These are phyloP conservation scores for Cynaeus angustus DNA, from an alignment of 2,888 invertebrate genomes.

Conservation along the genomic window DNA sequence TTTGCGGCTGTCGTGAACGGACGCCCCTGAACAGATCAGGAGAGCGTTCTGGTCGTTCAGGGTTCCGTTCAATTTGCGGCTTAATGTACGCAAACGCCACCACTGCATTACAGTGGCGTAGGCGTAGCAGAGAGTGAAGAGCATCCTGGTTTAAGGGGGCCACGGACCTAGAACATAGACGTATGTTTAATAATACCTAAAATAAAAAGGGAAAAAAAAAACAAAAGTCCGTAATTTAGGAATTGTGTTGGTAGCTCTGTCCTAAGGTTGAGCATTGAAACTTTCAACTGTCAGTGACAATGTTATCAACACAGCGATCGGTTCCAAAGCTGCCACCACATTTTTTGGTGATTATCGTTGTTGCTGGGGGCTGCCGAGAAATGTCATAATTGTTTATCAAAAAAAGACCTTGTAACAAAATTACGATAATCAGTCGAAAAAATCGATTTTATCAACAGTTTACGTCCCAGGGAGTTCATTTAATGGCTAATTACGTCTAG, in stretches of 20 bases:
- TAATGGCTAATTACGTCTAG: conserved; percentile 22
- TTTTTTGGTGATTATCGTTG: too few species aligned
- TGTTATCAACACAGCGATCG: too few species aligned
- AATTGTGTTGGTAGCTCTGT: too few species aligned
- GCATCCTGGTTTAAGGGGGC: conserved; percentile 71
- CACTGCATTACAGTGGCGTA: conserved; percentile 88
- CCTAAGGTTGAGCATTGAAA: too few species aligned
- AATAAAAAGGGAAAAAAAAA: too few species aligned
- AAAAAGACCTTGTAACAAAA: conserved; percentile 35
- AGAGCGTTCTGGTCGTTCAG: conserved; percentile 68
- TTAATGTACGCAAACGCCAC: conserved; percentile 83
- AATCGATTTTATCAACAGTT: conserved; percentile 14
- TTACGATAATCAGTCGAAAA: neutral
- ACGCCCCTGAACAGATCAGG: conserved; percentile 64
- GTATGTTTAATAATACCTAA: too few species aligned
- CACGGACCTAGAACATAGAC: conserved; percentile 10
- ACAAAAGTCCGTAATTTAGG: too few species aligned
- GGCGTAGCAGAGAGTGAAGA: conserved; percentile 88
- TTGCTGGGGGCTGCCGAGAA: conserved; percentile 17
- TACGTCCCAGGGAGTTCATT: conserved; percentile 13
- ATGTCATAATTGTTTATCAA: conserved; percentile 5
- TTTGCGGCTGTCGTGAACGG: conserved; percentile 62
- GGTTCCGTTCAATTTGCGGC: conserved; percentile 78
- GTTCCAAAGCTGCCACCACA: too few species aligned
- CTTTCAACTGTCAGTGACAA: too few species aligned